Base-by-base conservation (phyloP, 2,888 invertebrate genomes). In the Nymphalis c-album region DNA sequence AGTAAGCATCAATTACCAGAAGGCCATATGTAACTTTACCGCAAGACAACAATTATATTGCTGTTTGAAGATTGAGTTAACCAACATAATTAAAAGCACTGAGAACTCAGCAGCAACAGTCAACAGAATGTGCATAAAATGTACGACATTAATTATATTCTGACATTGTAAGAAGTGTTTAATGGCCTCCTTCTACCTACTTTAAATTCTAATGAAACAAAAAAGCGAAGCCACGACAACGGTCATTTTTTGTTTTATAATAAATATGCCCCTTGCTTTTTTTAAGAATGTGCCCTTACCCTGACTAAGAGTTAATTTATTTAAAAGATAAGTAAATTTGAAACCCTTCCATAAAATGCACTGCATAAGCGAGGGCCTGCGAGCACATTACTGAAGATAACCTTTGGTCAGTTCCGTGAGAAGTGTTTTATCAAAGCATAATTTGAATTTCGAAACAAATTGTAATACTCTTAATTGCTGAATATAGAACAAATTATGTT, bases 331-430 rank as follows among this genome's bases (percentile, higher is more conserved):
- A 65, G 51, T 48, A 47, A 58, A 65, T 55, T 55, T 55, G 55
- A 60, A 45, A 60, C 65, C 65, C 65, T 65, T 60, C 51, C 18
- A 35, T 22, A 13, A 46, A 60, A 35, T 60, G 65, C 53, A 53
- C 53, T 45, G 46, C 22, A 59, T 45, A 20, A 18, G 20, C 46
- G 17, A 20, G 46, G 7, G 35, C 35, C 61, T 4, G 51, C 45
- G 46, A 53, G 51, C 60, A n/a, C 65, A 22, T 55, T 47, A 20
- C 40, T 55, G n/a, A 4, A 55, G 65, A 65, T 65, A 65, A 65
- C 59, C 53, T 18, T 35, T 20, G 51, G 31, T 17, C 55, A 47
- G 53, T 17, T 48, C 51, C 65, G 65, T 60, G 53, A 47, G 65
- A 65, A 60, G 53, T 18, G 13, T 13, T 18, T 59, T 64, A 64